Evolutionary conservation across 2,797 vertebrate species (phyloP), one percentile per base, ranked within the genome.

Genomic region (Valencia hispanica): DNA sequence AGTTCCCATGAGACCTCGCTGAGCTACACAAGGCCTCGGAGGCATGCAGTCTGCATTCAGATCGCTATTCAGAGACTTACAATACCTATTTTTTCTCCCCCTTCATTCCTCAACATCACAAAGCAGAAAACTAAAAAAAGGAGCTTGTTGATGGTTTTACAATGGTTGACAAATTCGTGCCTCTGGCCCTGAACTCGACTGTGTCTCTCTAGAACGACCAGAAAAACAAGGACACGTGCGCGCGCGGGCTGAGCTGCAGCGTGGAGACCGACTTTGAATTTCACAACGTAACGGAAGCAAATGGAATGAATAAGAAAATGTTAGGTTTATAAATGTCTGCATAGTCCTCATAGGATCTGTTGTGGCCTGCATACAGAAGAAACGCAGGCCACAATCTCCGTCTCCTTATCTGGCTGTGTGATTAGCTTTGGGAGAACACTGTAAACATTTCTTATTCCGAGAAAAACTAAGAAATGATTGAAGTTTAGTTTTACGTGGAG

Each of bases 231-330:
- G 51, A 63, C 59, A 70, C 66, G 88, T 51, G 63, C 77, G 88
- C 57, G 63, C 77, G 89, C 47, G 57, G 63, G 86, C 41, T 32
- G 20, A 22, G 76, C 91, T 87, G 85, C 86, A 86, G 81, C 1
- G 53, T 82, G 82, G 79, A 75, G 63, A 81, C 84, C 77, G 5
- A 79, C 85, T 89, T 87, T 87, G 86, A 91, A 93, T 92, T 94
- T 90, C 89, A 85, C 48, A 81, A 89, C 77, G 66, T 75, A 86
- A 91, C 73, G 22, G 88, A 91, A 86, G 66, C 79, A 91, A 89
- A 88, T 87, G 15, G 14, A 79, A 82, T 55, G 66, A 81, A 79
- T 70, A 22, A 68, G 63, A 45, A 81, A 82, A 81, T 68, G 20
- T n/a, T 68, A n/a, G 10, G 45, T 39, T 43, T 82, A 79, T 27